phyloP scores from a whole-genome alignment of 2,888 invertebrate species.

The Deilephila elpenor region DNA sequence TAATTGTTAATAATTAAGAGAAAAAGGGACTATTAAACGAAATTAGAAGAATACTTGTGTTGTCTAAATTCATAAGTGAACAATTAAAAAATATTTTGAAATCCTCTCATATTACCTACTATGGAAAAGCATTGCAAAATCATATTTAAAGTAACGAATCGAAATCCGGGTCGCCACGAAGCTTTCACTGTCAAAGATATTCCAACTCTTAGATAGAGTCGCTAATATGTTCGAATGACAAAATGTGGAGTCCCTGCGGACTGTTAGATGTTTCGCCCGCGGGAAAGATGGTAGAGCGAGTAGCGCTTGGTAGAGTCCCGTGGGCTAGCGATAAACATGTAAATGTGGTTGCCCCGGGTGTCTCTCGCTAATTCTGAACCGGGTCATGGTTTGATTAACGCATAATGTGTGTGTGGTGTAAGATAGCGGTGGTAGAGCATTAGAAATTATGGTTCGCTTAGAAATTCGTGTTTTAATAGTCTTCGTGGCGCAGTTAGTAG shows the following conservation, averaged over 20 bases:
- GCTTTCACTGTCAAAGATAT: background rate
- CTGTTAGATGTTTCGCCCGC: background rate
- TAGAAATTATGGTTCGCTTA: background rate
- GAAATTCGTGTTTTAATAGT: too few species aligned
- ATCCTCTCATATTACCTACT: too few species aligned
- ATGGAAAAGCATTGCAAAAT: too few species aligned
- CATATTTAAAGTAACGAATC: too few species aligned
- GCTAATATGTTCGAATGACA: background rate
- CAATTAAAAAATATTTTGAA: too few species aligned
- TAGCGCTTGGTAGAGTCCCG: background rate
- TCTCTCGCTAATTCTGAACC: conserved; percentile 47
- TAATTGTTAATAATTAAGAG: too few species aligned
- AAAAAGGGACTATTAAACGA: too few species aligned
- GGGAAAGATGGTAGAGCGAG: conserved; percentile 2
- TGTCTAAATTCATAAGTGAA: too few species aligned
- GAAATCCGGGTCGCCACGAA: background rate
- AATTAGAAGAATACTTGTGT: too few species aligned
- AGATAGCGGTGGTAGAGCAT: background rate
- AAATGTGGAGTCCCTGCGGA: background rate
- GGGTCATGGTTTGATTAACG: conserved; percentile 48
- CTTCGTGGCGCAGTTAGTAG: too few species aligned
- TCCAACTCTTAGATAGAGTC: background rate
- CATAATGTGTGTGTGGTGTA: conserved; percentile 42
- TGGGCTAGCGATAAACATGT: conserved; percentile 45
- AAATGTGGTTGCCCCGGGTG: conserved; percentile 45